Evolutionary conservation across 2,888 invertebrate genomes (phyloP).

Genomic region (Lapara coniferarum): DNA sequence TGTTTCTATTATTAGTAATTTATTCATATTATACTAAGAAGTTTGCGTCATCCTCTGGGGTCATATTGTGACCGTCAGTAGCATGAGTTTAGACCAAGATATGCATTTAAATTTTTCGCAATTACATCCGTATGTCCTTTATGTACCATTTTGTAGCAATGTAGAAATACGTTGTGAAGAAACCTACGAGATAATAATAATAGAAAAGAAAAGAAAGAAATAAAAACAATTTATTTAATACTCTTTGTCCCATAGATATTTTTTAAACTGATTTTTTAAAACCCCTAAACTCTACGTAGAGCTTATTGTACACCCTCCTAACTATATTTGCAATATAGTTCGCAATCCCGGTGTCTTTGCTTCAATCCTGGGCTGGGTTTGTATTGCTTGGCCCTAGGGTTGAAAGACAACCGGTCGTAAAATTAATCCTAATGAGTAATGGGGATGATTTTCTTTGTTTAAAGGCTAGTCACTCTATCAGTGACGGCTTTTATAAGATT

Average conservation of each 20-base stretch:
- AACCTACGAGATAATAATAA: neutral
- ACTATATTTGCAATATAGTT: too few relatives aligned
- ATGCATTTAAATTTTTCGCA: neutral
- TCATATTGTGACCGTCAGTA: neutral
- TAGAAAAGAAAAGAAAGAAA: too few relatives aligned
- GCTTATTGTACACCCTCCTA: neutral
- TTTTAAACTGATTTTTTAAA: neutral
- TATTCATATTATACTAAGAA: conserved; percentile 8
- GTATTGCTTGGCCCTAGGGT: too few relatives aligned
- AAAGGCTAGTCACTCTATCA: too few relatives aligned
- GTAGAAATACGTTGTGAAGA: neutral
- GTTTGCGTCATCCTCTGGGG: conserved; percentile 10
- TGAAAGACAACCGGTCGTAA: too few relatives aligned
- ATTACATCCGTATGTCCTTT: neutral
- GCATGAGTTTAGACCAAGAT: neutral
- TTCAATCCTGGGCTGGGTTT: too few relatives aligned
- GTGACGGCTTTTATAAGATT: too few relatives aligned
- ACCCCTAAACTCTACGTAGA: neutral
- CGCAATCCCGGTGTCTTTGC: too few relatives aligned
- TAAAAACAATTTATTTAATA: too few relatives aligned
- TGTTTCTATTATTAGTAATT: conserved; percentile 1
- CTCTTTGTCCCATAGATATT: neutral
- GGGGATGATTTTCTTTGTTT: too few relatives aligned
- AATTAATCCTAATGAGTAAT: too few relatives aligned
- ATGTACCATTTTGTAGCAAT: neutral